Base-by-base conservation (phyloP, 2,113 vertebrate species). In the Psilopsiagon aymara region DNA sequence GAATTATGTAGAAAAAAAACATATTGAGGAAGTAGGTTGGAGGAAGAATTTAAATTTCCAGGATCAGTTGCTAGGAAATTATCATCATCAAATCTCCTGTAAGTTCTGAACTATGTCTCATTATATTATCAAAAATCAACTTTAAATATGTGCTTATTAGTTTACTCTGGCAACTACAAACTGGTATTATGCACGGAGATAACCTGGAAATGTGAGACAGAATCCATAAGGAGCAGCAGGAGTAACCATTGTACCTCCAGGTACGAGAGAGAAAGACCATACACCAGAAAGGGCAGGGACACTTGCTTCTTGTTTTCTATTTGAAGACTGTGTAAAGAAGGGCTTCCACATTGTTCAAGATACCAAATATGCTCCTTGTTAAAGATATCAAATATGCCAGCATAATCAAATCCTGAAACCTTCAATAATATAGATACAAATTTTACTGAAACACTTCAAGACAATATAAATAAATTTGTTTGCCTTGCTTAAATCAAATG, bases 61-160 rank as follows among this genome's bases (percentile, higher is more conserved):
- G 51, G 17, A 83, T 90, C 6, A 10, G 15, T 88, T 94, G 31
- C 59, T 88, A 80, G 88, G 46, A 97, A 93, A 86, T 90, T 88
- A 70, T 14, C 24, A 52, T 77, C 79, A 84, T 73, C 31, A 69
- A 35, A 63, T 88, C 24, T 74, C 41, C 28, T 7, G 0, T 52
- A 73, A 77, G 5, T 90, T 88, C 67, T 90, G 57, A 73, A 59
- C 7, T 64, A n/a, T 19, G 8, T 31, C 39, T 64, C 1, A 0
- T 46, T 68, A 35, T 55, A 70, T 44, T 55, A 79, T 12, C 14
- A 87, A 91, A 96, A 88, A 41, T 17, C 14, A 46, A 27, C 21
- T 59, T 83, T 62, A 49, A 67, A 88, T 75, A 46, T 78, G 2
- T 89, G 28, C 28, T 70, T 77, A 77, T 66, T 39, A 86, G 5